Conservation (phyloP, 2,113 vertebrate species). For the Neogale vison region DNA sequence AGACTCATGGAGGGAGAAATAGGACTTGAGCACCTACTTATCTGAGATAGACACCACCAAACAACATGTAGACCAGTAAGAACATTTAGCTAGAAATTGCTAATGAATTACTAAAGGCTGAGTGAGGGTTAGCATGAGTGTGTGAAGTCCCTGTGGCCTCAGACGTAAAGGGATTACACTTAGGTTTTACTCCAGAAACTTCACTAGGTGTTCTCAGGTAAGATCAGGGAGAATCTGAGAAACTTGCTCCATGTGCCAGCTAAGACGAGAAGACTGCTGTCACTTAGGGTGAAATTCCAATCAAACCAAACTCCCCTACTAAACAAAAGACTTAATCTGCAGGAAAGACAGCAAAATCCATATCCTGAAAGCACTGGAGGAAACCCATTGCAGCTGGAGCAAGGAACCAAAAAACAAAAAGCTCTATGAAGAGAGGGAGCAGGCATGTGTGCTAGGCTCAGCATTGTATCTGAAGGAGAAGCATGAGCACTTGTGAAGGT, state of each 20-base stretch:
- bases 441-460: not conserved
- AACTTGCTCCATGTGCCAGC: not conserved
- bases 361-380: not conserved
- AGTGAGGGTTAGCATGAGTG: not conserved
- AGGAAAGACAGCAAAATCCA: not conserved
- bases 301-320: not conserved
- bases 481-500: not conserved
- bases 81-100: conserved; percentile 20
- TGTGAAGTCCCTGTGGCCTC: not conserved
- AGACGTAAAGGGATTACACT: not conserved
- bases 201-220: not conserved
- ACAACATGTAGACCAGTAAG: not conserved
- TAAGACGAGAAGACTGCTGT: not conserved
- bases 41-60: not conserved
- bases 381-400: not conserved
- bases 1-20: not conserved
- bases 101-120: not conserved
- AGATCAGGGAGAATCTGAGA: not conserved
- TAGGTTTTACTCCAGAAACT: not conserved
- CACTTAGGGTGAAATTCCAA: not conserved
- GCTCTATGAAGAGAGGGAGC: not conserved
- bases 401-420: conserved; percentile 19
- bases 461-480: not conserved
- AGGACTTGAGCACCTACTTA: not conserved
- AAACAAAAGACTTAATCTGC: not conserved